Base-by-base conservation (phyloP, 2,888 invertebrate genomes). In the Aproaerema taeniolella region DNA sequence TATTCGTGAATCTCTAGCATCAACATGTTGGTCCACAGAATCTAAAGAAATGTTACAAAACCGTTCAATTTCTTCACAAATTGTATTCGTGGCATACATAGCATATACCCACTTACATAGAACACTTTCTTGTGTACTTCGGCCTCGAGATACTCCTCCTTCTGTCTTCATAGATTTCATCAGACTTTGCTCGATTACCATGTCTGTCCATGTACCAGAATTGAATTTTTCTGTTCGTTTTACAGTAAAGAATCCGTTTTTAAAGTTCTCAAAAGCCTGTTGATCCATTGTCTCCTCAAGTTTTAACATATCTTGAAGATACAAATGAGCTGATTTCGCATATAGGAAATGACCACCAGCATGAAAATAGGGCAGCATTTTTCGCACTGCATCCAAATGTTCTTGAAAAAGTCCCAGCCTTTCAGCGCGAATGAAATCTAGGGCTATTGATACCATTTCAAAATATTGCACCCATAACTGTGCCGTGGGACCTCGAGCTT, bases 331-430 rank as follows among this genome's bases (percentile, higher is more conserved):
- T 7, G 31, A 11, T 31, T 47, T 47, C 17, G 49, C 49, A 32
- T 46, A 49, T 28, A 37, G 20, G 16, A 65, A 65, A 34, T 52
- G 78, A 65, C 7, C 72, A 41, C 47, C 50, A 13, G 68, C 61
- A 50, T 68, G 61, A 46, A 69, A 70, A 48, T 49, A 60, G 3
- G 69, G 67, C 13, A 71, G 52, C 50, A 54, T 50, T 41, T 20
- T 43, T 29, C n/a, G 10, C 7, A 36, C 25, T 7, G 38, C 17
- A 16, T 36, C 26, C 11, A 42, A 33, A 43, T 46, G 46, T 6
- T 31, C 11, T 13, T 15, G 10, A 15, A 14, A 36, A 16, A 28
- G n/a, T n/a, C 14, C 65, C 15, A 44, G 36, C 33, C 61, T 25
- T 39, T 68, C 66, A 52, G 62, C 61, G 42, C 53, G 45, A 14